phyloP scores from a whole-genome alignment of 2,113 vertebrate species.

The Clupea harengus region DNA sequence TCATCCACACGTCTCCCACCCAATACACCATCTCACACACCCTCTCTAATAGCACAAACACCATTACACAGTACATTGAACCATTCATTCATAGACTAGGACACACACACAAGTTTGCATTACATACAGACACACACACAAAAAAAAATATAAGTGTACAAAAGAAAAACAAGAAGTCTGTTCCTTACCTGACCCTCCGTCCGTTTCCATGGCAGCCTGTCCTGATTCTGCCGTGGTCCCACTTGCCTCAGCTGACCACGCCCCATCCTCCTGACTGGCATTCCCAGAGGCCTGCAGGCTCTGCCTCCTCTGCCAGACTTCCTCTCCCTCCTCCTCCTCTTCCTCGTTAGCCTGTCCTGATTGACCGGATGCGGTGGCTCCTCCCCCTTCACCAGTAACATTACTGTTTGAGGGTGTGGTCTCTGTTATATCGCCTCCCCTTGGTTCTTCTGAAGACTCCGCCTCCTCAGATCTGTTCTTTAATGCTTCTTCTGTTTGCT shows the following conservation, averaged over 20 bases:
- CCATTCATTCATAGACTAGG: too few relatives aligned
- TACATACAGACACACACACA: neutral
- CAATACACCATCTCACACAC: too few relatives aligned
- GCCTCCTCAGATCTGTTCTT: conserved; percentile 26
- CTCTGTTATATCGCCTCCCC: conserved; percentile 19
- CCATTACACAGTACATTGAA: too few relatives aligned
- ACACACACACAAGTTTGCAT: too few relatives aligned
- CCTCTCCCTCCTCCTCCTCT: conserved; percentile 59
- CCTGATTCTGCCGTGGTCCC: conserved; percentile 58
- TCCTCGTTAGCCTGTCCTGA: conserved; percentile 24
- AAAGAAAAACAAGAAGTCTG: neutral
- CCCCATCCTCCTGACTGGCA: conserved; percentile 70
- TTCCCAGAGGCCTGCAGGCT: conserved; percentile 72
- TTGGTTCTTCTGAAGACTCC: conserved; percentile 9
- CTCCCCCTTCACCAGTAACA: conserved; percentile 66
- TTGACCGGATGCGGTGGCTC: conserved; percentile 44
- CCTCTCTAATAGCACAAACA: too few relatives aligned
- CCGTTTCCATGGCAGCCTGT: conserved; percentile 61
- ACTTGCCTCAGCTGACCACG: conserved; percentile 5
- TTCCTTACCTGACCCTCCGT: conserved; percentile 64
- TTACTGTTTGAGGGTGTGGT: conserved; percentile 28
- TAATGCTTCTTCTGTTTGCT: conserved; percentile 59
- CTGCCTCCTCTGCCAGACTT: conserved; percentile 83
- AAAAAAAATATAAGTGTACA: neutral
- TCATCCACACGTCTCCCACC: too few relatives aligned